phyloP scores from a whole-genome alignment of 2,113 vertebrate species.

The Dinomys branickii region DNA sequence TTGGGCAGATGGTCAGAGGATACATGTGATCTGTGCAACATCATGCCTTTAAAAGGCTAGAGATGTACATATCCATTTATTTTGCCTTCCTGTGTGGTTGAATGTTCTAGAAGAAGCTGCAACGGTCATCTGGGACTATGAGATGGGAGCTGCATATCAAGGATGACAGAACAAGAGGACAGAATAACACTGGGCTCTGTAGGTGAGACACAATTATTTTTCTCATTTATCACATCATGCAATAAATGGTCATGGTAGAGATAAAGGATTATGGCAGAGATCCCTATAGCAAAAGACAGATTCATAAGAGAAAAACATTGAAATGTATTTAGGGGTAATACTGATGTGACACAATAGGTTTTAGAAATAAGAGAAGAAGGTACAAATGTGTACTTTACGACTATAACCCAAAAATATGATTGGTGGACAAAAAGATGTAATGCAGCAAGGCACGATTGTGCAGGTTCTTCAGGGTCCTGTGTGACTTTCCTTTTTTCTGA shows the following conservation, averaged over 20 bases:
- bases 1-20: not conserved
- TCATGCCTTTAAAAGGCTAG: not conserved
- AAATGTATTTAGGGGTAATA: not conserved
- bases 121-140: not conserved
- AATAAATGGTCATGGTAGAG: too few relatives aligned
- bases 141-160: not conserved
- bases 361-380: not conserved
- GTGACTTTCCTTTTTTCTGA: not conserved
- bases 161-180: not conserved
- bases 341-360: not conserved
- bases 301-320: not conserved
- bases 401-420: accelerated
- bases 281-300: not conserved
- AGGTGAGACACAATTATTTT: not conserved
- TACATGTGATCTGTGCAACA: not conserved
- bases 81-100: not conserved
- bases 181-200: not conserved
- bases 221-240: not conserved
- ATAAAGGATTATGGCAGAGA: not conserved
- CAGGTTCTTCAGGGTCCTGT: not conserved
- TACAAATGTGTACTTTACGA: not conserved
- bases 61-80: not conserved
- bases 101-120: not conserved
- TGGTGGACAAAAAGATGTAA: not conserved
- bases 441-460: not conserved